Evolutionary conservation across 2,888 invertebrate genomes (phyloP).

Genomic region (Linnaemya vulpina): DNA sequence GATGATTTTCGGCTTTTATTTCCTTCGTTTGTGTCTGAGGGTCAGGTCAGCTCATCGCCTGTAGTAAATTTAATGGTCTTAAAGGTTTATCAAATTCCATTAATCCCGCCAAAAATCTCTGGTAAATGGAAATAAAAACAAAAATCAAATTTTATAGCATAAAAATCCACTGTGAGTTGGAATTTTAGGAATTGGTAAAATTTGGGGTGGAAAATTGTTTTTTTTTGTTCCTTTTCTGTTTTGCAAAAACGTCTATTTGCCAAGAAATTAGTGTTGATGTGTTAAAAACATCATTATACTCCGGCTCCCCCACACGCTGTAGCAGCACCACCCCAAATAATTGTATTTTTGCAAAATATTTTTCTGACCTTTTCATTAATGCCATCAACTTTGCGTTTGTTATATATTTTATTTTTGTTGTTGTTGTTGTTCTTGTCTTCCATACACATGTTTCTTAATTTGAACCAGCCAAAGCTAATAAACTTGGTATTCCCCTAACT

Average conservation of each 20-base stretch:
- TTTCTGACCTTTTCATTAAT: conserved; percentile 44
- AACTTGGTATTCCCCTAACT: conserved; percentile 28
- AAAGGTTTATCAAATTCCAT: conserved; percentile 58
- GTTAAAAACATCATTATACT: conserved; percentile 51
- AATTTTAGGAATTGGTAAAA: neutral
- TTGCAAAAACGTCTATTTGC: conserved; percentile 29
- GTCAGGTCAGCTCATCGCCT: conserved; percentile 32
- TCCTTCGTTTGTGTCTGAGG: neutral
- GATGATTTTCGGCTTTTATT: conserved; percentile 19
- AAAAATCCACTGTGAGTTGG: neutral
- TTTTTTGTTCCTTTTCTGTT: neutral
- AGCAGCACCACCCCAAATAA: neutral
- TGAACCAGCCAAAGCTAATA: conserved; percentile 70
- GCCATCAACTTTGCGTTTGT: neutral
- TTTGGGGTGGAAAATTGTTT: conserved; percentile 47
- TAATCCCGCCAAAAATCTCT: conserved; percentile 46
- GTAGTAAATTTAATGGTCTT: conserved; percentile 59
- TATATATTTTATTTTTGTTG: neutral
- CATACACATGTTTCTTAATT: conserved; percentile 71
- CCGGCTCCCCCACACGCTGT: neutral
- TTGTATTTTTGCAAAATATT: neutral
- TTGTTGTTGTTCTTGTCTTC: conserved; percentile 19
- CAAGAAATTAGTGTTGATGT: conserved; percentile 66
- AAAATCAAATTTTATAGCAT: conserved; percentile 19
- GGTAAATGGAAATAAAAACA: conserved; percentile 13